Evolutionary conservation across 2,797 vertebrate species (phyloP).

Genomic region (Anguilla obscura): DNA sequence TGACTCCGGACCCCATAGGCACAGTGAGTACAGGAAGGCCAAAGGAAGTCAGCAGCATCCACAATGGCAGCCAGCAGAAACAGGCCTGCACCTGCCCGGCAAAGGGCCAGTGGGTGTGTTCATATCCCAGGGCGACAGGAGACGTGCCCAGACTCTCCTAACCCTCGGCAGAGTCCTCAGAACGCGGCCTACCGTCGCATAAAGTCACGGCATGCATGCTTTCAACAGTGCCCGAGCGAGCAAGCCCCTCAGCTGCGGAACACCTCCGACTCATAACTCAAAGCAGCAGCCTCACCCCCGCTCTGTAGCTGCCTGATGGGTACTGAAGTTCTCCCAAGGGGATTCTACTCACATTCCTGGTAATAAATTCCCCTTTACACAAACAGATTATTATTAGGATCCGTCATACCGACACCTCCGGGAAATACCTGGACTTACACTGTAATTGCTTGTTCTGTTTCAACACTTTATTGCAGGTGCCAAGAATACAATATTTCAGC

Average conservation of each 20-base stretch:
- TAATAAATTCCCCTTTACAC: background rate
- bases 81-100: background rate
- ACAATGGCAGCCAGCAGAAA: background rate
- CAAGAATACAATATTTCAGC: background rate
- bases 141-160: slow-evolving; percentile 37
- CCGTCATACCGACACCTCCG: background rate
- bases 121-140: slow-evolving; percentile 22
- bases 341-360: background rate
- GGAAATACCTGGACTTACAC: background rate
- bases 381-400: background rate
- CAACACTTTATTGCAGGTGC: background rate
- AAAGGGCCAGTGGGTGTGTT: background rate
- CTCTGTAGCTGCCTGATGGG: background rate
- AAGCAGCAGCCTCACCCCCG: background rate
- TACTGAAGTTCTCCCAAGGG: background rate
- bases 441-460: background rate
- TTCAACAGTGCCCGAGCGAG: background rate
- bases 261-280: background rate
- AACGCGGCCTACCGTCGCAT: slow-evolving; percentile 28
- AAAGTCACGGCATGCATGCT: slow-evolving; percentile 35
- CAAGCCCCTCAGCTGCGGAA: background rate
- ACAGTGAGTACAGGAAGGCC: background rate
- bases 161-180: slow-evolving; percentile 9
- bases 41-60: background rate
- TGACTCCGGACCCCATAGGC: background rate